A percentile compares a stretch with the other conserved stretches of the same genome.
Evolutionary conservation across 2,888 invertebrate genomes (phyloP).

Genomic region (Trileptium ribeirensis): DNA sequence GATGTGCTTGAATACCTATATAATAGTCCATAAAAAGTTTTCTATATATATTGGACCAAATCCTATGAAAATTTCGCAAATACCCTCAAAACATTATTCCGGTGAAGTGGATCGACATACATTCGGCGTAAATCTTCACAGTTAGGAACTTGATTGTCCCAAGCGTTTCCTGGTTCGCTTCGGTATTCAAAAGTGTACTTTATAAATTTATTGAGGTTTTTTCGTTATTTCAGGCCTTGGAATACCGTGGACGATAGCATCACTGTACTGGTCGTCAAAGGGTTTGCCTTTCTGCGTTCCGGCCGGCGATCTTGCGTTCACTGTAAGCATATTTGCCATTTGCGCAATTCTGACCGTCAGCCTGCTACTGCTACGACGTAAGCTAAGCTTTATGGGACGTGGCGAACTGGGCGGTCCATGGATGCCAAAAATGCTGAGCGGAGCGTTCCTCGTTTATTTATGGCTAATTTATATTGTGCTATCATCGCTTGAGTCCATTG

Average conservation of each 20-base stretch:
- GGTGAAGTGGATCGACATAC: too few relatives aligned
- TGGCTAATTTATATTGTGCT: conserved; percentile 58
- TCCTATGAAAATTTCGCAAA: too few relatives aligned
- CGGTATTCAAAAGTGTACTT: too few relatives aligned
- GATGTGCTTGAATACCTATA: too few relatives aligned
- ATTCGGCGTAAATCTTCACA: too few relatives aligned
- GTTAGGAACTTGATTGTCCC: too few relatives aligned
- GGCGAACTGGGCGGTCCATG: conserved; percentile 59
- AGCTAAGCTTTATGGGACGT: conserved; percentile 55
- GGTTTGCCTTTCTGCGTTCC: conserved; percentile 52
- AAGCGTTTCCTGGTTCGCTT: too few relatives aligned
- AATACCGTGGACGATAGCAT: conserved; percentile 60
- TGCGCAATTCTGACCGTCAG: conserved; percentile 55
- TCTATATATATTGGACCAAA: too few relatives aligned
- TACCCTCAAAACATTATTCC: too few relatives aligned
- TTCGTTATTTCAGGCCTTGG: conserved; percentile 62
- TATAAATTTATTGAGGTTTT: too few relatives aligned
- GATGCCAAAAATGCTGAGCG: conserved; percentile 52
- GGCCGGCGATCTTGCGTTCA: conserved; percentile 55
- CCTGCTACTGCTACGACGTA: conserved; percentile 56
- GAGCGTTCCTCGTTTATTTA: conserved; percentile 53
- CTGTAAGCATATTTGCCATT: conserved; percentile 58
- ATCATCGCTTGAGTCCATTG: conserved; percentile 52
- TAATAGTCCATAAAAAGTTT: too few relatives aligned
- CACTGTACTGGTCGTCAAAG: conserved; percentile 56